Conservation (phyloP, 2,113 vertebrate species). For the Pedetes capensis region DNA sequence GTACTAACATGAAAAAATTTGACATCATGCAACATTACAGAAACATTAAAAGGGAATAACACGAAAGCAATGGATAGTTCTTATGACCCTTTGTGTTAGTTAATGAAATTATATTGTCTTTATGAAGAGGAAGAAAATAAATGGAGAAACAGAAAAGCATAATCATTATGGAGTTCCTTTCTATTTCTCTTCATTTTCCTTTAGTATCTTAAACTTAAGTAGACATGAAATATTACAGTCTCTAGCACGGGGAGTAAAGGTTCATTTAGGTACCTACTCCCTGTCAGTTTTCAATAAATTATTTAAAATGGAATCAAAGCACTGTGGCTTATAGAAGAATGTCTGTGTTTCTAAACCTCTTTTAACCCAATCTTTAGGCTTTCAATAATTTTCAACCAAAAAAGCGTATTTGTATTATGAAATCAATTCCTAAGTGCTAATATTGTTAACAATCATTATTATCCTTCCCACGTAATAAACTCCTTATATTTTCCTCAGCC, state of each 20-base stretch:
- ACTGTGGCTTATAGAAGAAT: slow-evolving; percentile 46
- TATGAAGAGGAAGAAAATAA: neutral
- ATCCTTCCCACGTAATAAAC: neutral
- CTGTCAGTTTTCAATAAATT: slow-evolving; percentile 62
- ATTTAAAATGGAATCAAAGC: slow-evolving; percentile 28
- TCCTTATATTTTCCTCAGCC: neutral
- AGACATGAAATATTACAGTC: neutral
- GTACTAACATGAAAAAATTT: neutral
- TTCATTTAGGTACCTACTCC: slow-evolving; percentile 25
- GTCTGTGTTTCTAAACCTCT: slow-evolving; percentile 13
- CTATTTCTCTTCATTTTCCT: slow-evolving; percentile 41
- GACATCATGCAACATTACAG: neutral
- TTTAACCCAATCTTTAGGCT: slow-evolving; percentile 58
- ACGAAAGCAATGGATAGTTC: neutral
- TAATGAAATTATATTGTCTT: slow-evolving; percentile 50
- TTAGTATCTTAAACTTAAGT: slow-evolving; percentile 14
- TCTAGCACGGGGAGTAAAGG: neutral
- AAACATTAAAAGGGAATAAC: slow-evolving; percentile 18
- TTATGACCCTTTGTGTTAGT: slow-evolving; percentile 32
- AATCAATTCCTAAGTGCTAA: slow-evolving; percentile 72
- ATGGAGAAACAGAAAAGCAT: neutral
- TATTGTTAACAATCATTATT: slow-evolving; percentile 46
- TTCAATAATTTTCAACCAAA: slow-evolving; percentile 47
- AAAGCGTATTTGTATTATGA: slow-evolving; percentile 70
- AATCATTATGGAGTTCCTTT: neutral